Base-by-base conservation (phyloP, 2,888 invertebrate genomes). In the Dorcus hopei region DNA sequence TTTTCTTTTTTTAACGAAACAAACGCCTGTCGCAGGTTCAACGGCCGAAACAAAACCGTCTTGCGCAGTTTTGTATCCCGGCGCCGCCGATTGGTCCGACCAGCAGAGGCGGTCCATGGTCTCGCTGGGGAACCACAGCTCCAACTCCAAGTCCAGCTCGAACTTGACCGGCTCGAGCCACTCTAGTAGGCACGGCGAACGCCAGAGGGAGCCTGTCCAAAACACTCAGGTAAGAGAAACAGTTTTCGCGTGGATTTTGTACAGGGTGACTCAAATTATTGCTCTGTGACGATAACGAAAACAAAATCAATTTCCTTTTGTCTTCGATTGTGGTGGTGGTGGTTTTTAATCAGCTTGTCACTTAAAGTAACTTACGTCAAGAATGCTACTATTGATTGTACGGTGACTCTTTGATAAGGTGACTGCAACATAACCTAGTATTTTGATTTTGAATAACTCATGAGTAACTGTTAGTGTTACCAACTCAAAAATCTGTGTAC, bases 81-180 rank as follows among this genome's bases (percentile, higher is more conserved):
- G 53, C 71, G 38, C 71, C 3, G 78, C 81, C 7, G 80, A 82
- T 62, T 78, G 79, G 64, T 75, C 79, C 9, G 80, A 81, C 61
- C 77, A 81, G 62, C 77, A 79, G 62, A 65, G 79, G 49, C 73
- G 83, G 59, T 83, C 83, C 42, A 83, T 82, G 74, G 81, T 85
- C 2, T 85, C 84, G 1, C 69, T 84, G 52, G 83, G 84, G 9
- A 89, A 89, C 76, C 87, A 88, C 69, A 88, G 89, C 8, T 88
- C 88, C 65, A 90, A 90, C 11, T 91, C 91, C 8, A 91, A 91
- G 71, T 90, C 90, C 0, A 89, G 89, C 52, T 87, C 89, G 57
- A 92, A 91, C 75, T 76, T 90, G 69, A 91, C 92, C 0, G 87
- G 86, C 2, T 77, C 77, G 39, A 78, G 78, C 67, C 79, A 79